Conservation (phyloP, 2,113 vertebrate species). For the Strix aluco region DNA sequence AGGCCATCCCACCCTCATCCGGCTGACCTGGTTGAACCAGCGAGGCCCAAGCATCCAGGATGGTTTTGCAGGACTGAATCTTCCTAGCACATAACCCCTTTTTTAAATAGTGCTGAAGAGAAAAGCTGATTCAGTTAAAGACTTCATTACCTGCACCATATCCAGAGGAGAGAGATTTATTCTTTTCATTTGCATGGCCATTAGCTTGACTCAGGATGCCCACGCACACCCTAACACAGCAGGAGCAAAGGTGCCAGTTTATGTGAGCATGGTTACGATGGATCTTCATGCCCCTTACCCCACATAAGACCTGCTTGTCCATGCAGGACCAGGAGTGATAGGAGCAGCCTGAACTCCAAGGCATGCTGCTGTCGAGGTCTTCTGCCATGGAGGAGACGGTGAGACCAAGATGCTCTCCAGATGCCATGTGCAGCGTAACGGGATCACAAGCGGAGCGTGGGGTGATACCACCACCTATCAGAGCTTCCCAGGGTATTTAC, state of each 20-base stretch:
- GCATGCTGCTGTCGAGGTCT: neutral
- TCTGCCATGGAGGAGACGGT: neutral
- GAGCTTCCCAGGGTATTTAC: neutral
- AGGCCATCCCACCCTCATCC: neutral
- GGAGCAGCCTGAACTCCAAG: neutral
- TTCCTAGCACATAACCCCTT: neutral
- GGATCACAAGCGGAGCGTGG: neutral
- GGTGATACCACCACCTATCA: neutral
- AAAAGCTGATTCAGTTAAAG: neutral
- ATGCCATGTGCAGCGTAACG: fast-evolving
- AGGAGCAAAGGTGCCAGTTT: neutral
- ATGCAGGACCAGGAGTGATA: neutral
- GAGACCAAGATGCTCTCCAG: neutral
- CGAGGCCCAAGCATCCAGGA: neutral
- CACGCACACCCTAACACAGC: neutral
- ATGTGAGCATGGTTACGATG: fast-evolving
- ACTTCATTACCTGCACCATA: neutral
- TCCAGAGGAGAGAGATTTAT: neutral
- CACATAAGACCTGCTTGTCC: neutral
- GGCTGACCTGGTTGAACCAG: neutral
- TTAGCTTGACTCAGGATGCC: neutral
- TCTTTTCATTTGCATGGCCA: neutral
- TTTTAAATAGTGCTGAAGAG: neutral
- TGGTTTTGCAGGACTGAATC: neutral
- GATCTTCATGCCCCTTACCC: fast-evolving